phyloP scores from a whole-genome alignment of 2,888 invertebrate species.

The Geotrupes spiniger region DNA sequence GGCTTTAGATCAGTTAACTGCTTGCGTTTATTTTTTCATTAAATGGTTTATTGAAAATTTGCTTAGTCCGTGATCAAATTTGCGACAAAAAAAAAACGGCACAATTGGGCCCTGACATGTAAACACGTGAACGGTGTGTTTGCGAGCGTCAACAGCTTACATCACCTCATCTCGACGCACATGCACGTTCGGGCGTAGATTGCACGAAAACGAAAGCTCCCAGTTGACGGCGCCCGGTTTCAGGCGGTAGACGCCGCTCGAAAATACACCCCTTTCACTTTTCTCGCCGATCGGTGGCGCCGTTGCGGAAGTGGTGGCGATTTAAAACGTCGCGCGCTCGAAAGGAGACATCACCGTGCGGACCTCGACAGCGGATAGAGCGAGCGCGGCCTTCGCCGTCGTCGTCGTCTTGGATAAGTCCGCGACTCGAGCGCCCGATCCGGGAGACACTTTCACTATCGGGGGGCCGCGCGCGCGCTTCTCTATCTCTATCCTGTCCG shows the following conservation, averaged over 20 bases:
- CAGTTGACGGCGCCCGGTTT: constrained; percentile 15
- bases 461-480: constrained; percentile 23
- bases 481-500: constrained; percentile 1
- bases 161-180: constrained; percentile 3
- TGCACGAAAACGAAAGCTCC: constrained; percentile 20
- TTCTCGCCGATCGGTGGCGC: constrained; percentile 21
- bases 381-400: constrained; percentile 25
- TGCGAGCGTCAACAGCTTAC: constrained; percentile 24
- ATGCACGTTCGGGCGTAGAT: constrained; percentile 5
- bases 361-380: constrained; percentile 31
- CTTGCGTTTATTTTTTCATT: too few species aligned
- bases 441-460: constrained; percentile 34
- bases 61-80: too few species aligned
- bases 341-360: constrained; percentile 25
- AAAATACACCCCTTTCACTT: constrained; percentile 33
- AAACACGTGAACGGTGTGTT: constrained; percentile 34
- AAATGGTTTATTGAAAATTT: too few species aligned
- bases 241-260: constrained; percentile 21
- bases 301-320: constrained; percentile 26
- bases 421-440: constrained; percentile 21
- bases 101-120: constrained; percentile 33
- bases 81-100: constrained; percentile 26
- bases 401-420: constrained; percentile 11
- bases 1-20: too few species aligned
- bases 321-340: constrained; percentile 25